Base-by-base conservation (phyloP, 1,140 invertebrate species). In the Bombus superbus region DNA sequence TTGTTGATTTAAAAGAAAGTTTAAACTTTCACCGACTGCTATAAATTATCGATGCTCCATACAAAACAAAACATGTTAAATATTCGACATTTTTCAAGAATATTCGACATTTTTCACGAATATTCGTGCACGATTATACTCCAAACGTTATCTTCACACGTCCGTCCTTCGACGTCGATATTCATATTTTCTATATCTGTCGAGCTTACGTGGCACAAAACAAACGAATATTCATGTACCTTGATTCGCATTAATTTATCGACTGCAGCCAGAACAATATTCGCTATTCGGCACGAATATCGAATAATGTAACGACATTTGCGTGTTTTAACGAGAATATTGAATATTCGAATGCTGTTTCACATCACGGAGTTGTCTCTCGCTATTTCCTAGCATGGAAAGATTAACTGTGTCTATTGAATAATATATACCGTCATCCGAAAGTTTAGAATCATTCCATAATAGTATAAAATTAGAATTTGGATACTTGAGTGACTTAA, bases 231-330 rank as follows among this genome's bases (percentile, higher is more conserved):
- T 74, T 74, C 72, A 32, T 74, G 71, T 73, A 44, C 28, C 40
- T 32, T 74, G 72, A 74, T 74, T 74, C 72, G 72, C 42, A 74
- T 74, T 74, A 74, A 74, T 74, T 74, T 74, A 74, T 44, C 40
- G 28, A 74, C 15, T 44, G 9, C 15, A 47, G 18, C 42, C 40
- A 25, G 15, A 32, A 47, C n/a, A 74, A 74, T 74, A 74, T 74
- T 73, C 72, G 72, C 28, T 32, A n/a, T 73, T n/a, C 72, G 42
- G 40, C 72, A 44, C 72, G 72, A 44, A 74, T 74, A 47, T 15
- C 72, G 72, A 44, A 74, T 74, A 32, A 28, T 38, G 42, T 74
- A 44, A 47, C 35, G n/a, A 22, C 40, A 74, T 32, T 74, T 72
- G 40, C 25, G 69, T n/a, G 69, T 72, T 72, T 72, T 32, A 74